phyloP scores from a whole-genome alignment of 2,797 vertebrate species.

The Microctenopoma stevenorrisi region DNA sequence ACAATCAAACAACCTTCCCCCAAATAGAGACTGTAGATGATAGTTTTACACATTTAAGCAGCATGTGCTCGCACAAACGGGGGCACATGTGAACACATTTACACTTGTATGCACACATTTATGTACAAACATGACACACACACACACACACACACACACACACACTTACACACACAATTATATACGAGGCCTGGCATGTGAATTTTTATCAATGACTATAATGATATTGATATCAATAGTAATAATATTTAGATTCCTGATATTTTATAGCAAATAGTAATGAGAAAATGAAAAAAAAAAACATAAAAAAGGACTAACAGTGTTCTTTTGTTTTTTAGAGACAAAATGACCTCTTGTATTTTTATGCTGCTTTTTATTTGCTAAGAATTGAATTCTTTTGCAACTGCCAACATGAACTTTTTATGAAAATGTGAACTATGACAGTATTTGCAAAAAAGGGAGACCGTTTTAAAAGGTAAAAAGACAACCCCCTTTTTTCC shows the following conservation, averaged over 20 bases:
- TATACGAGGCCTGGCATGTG: constrained; percentile 91
- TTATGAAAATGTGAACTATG: constrained; percentile 88
- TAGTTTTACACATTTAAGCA: constrained; percentile 80
- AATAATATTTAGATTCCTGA: constrained; percentile 91
- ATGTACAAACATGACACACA: constrained; percentile 46
- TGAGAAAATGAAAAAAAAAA: constrained; percentile 79
- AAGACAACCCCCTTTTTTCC: constrained; percentile 78
- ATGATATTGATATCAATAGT: constrained; percentile 89
- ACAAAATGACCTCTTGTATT: constrained; percentile 92
- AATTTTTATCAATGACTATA: constrained; percentile 90
- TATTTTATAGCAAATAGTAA: constrained; percentile 90
- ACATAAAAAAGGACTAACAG: constrained; percentile 85
- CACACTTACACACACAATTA: constrained; percentile 71
- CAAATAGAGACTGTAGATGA: constrained; percentile 82
- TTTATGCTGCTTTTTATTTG: constrained; percentile 93
- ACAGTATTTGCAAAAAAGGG: constrained; percentile 90
- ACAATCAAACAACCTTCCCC: constrained; percentile 82
- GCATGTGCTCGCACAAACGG: constrained; percentile 58
- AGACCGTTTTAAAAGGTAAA: constrained; percentile 85
- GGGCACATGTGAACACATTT: constrained; percentile 57
- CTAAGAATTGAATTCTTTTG: constrained; percentile 90
- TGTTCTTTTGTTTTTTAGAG: constrained; percentile 89
- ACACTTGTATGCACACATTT: constrained; percentile 37
- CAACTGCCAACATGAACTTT: constrained; percentile 90
- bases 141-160: constrained; percentile 56